phyloP scores from a whole-genome alignment of 2,797 vertebrate species.

The Buceros bicornis region DNA sequence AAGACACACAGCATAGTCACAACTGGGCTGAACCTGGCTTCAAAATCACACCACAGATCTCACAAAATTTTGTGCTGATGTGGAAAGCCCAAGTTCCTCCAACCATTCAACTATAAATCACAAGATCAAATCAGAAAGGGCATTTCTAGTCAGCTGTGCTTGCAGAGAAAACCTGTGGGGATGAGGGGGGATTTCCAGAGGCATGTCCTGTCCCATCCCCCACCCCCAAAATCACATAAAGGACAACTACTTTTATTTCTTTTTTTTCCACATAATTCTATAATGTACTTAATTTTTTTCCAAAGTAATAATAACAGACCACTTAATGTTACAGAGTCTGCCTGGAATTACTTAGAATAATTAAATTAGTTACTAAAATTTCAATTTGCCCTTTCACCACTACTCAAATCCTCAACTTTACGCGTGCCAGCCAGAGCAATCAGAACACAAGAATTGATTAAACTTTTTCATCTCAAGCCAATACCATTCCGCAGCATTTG shows the following conservation, averaged over 20 bases:
- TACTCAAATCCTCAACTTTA: neutral
- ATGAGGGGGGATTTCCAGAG: neutral
- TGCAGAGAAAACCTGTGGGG: neutral
- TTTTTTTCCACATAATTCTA: neutral
- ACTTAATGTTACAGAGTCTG: neutral
- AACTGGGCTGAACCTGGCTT: neutral
- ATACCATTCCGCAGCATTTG: neutral
- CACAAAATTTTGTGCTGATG: neutral
- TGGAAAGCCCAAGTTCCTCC: neutral
- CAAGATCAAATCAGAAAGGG: neutral
- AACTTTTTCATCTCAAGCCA: neutral
- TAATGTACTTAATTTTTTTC: neutral
- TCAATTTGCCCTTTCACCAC: neutral
- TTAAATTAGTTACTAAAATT: conserved; percentile 16
- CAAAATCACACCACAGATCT: neutral
- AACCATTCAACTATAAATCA: neutral
- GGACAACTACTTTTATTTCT: neutral
- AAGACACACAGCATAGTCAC: neutral
- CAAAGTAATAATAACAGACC: neutral
- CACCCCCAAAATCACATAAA: neutral
- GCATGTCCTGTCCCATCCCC: neutral
- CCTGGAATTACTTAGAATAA: neutral
- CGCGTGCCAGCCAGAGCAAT: neutral
- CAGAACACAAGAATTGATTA: neutral
- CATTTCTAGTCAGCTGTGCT: neutral